Conservation (phyloP, 2,888 invertebrate species). For the Cerastis leucographa region DNA sequence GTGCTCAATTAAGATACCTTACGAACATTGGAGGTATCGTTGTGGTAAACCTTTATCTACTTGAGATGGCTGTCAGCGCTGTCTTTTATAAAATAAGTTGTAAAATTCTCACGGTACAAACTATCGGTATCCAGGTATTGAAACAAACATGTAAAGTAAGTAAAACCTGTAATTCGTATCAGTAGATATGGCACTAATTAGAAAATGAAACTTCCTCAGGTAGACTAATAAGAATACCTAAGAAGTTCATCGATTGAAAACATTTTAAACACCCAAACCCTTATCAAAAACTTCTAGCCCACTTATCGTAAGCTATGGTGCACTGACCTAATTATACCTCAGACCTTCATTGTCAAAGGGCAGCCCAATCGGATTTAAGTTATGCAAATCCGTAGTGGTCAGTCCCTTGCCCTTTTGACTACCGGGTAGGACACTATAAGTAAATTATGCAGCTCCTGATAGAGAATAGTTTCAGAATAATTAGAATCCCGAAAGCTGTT, state of each 20-base stretch:
- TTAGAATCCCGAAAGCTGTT: slow-evolving; percentile 33
- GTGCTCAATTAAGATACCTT: slow-evolving; percentile 43
- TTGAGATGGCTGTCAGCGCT: not conserved
- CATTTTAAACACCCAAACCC: not conserved
- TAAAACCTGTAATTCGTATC: not conserved
- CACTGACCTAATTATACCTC: slow-evolving; percentile 50
- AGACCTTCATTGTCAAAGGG: slow-evolving; percentile 63
- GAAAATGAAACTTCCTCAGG: not conserved
- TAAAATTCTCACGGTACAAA: not conserved
- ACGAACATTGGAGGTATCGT: slow-evolving; percentile 16
- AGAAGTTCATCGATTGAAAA: not conserved
- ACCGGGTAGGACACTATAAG: slow-evolving; percentile 23
- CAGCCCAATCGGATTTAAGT: slow-evolving; percentile 69
- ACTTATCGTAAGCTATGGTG: slow-evolving; percentile 28
- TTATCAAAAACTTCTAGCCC: not conserved
- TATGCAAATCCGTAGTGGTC: slow-evolving; percentile 65
- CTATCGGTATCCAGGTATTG: not conserved
- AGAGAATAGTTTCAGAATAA: slow-evolving; percentile 40
- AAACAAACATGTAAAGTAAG: not conserved
- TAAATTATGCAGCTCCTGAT: slow-evolving; percentile 61
- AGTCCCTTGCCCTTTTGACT: slow-evolving; percentile 59
- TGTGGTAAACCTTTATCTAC: slow-evolving; percentile 26
- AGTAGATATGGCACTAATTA: not conserved
- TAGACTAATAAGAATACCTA: not conserved
- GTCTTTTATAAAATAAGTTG: not conserved